phyloP scores from a whole-genome alignment of 2,888 invertebrate genomes.

The Oxystoma pomonae region DNA sequence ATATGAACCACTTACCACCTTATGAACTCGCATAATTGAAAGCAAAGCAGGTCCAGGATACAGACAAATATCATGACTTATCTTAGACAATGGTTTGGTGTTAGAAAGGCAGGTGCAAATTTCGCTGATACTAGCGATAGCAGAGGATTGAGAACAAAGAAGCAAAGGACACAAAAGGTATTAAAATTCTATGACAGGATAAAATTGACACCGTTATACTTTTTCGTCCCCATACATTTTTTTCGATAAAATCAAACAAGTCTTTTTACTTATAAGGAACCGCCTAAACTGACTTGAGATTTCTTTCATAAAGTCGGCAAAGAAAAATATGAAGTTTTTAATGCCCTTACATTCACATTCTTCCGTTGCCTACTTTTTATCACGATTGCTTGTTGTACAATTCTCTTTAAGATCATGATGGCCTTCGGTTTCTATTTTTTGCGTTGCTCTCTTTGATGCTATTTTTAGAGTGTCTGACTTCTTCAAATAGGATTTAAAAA shows the following conservation, averaged over 20 bases:
- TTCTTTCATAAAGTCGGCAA: background rate
- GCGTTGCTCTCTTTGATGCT: background rate
- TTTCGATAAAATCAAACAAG: background rate
- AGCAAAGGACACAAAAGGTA: too few species aligned
- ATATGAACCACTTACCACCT: too few species aligned
- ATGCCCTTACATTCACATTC: background rate
- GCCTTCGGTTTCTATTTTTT: background rate
- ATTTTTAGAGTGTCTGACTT: background rate
- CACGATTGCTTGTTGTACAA: background rate
- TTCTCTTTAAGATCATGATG: background rate
- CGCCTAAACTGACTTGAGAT: background rate
- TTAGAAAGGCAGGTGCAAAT: too few species aligned
- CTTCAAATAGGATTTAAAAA: background rate
- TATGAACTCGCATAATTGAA: too few species aligned
- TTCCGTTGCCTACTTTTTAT: background rate
- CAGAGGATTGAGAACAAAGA: too few species aligned
- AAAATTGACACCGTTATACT: too few species aligned
- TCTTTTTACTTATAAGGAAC: background rate
- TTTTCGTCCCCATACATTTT: too few species aligned
- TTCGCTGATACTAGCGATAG: too few species aligned
- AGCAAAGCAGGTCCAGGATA: too few species aligned
- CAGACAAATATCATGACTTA: too few species aligned
- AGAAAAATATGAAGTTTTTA: background rate
- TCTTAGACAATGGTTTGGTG: too few species aligned
- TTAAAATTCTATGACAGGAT: too few species aligned